Percentiles rank a stretch among this genome's conserved stretches.
Evolutionary conservation across 2,797 vertebrate species (phyloP).

Genomic region (Buphagus erythrorhynchus): DNA sequence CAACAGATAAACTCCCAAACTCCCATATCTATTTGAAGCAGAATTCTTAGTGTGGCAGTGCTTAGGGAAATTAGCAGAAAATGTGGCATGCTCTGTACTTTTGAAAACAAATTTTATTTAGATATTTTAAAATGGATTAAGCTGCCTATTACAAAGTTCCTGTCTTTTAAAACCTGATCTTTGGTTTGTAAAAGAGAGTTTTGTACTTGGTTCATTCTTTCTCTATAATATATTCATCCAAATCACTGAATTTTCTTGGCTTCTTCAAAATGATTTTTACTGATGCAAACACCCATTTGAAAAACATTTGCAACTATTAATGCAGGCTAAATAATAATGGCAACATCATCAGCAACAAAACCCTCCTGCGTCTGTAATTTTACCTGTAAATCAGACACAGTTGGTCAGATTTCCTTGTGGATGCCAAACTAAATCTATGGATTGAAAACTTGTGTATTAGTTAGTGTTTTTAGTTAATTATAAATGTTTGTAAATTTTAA

Average conservation of each 20-base stretch:
- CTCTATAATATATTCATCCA: neutral
- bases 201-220: neutral
- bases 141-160: neutral
- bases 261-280: neutral
- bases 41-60: neutral
- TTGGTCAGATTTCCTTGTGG: neutral
- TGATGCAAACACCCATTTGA: neutral
- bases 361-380: neutral
- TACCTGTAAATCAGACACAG: neutral
- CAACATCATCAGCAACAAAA: neutral
- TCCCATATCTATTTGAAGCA: neutral
- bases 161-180: neutral
- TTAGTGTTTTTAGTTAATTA: neutral
- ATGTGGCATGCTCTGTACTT: neutral
- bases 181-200: neutral
- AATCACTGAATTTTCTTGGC: neutral
- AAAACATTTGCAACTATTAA: neutral
- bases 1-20: neutral
- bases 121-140: neutral
- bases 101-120: neutral
- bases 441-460: neutral
- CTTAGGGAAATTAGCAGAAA: neutral
- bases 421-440: fast-evolving
- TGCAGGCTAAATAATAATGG: neutral
- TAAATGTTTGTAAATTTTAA: neutral